Evolutionary conservation across 2,113 vertebrate genomes (phyloP).

Genomic region (Rhodinocichla rosea): DNA sequence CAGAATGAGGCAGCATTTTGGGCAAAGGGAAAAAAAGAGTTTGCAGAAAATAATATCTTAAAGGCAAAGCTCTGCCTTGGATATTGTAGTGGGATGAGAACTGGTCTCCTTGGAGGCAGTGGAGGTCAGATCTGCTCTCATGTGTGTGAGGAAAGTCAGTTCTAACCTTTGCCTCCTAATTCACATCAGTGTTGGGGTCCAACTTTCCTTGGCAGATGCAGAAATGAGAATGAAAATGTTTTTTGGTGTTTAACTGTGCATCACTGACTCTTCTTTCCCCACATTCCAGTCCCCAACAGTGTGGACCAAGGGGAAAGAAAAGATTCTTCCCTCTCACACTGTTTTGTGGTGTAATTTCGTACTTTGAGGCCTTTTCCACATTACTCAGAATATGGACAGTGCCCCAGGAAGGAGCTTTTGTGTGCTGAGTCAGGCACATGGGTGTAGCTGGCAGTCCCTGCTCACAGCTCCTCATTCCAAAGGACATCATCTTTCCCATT

Average conservation of each 20-base stretch:
- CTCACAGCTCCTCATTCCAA: not conserved
- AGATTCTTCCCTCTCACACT: not conserved
- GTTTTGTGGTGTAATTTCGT: not conserved
- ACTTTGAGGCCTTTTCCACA: not conserved
- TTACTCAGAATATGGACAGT: not conserved
- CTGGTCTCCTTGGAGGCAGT: not conserved
- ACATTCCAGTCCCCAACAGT: not conserved
- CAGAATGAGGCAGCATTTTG: not conserved
- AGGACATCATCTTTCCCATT: rapidly evolving
- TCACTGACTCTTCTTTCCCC: not conserved
- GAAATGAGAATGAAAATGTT: not conserved
- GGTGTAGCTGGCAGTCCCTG: not conserved
- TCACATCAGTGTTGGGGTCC: not conserved
- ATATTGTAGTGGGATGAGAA: not conserved
- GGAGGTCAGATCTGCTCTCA: not conserved
- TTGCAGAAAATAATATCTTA: not conserved
- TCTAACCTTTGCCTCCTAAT: not conserved
- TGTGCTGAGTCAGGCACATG: not conserved
- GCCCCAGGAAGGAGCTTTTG: not conserved
- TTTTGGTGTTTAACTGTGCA: not conserved
- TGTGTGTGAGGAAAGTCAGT: not conserved
- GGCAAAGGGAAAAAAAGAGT: not conserved
- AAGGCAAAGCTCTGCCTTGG: not conserved
- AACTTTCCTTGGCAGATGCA: not conserved
- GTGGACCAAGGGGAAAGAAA: not conserved